phyloP scores from a whole-genome alignment of 2,113 vertebrate genomes.

The Coreoperca whiteheadi region DNA sequence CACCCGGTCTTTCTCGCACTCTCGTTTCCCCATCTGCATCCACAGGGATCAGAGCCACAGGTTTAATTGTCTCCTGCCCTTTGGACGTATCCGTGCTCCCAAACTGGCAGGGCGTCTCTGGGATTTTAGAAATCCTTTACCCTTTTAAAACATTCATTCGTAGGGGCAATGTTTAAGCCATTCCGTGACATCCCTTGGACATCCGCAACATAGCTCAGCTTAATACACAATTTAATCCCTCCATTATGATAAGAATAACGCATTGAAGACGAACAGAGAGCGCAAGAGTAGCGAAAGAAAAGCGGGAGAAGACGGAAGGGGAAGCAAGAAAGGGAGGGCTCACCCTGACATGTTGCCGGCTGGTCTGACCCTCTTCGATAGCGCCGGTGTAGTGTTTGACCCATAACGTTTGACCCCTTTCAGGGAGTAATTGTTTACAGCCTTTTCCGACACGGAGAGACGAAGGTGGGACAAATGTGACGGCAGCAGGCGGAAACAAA shows the following conservation, averaged over 20 bases:
- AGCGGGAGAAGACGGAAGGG: background rate
- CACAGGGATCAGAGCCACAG: slow-evolving; percentile 55
- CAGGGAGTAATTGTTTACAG: slow-evolving; percentile 39
- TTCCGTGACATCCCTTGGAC: slow-evolving; percentile 49
- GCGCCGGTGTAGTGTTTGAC: slow-evolving; percentile 34
- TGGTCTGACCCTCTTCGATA: slow-evolving; percentile 42
- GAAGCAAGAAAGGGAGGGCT: slow-evolving; percentile 21
- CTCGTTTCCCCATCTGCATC: slow-evolving; percentile 8
- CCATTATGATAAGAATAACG: slow-evolving; percentile 60
- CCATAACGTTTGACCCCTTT: slow-evolving; percentile 44
- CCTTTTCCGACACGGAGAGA: slow-evolving; percentile 9
- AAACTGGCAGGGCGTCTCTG: slow-evolving; percentile 32
- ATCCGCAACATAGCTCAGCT: slow-evolving; percentile 34
- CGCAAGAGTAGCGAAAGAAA: background rate
- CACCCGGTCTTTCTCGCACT: background rate
- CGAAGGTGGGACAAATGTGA: background rate
- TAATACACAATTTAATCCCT: slow-evolving; percentile 67
- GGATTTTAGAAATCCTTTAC: slow-evolving; percentile 55
- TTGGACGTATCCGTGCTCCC: slow-evolving; percentile 32
- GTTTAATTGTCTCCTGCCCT: slow-evolving; percentile 67
- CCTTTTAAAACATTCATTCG: slow-evolving; percentile 58
- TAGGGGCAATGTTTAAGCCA: slow-evolving; percentile 38
- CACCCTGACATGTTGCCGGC: slow-evolving; percentile 23
- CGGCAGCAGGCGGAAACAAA: background rate
- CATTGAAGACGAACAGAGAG: slow-evolving; percentile 15